phyloP scores from a whole-genome alignment of 1,140 invertebrate genomes.

The Eurosta solidaginis region DNA sequence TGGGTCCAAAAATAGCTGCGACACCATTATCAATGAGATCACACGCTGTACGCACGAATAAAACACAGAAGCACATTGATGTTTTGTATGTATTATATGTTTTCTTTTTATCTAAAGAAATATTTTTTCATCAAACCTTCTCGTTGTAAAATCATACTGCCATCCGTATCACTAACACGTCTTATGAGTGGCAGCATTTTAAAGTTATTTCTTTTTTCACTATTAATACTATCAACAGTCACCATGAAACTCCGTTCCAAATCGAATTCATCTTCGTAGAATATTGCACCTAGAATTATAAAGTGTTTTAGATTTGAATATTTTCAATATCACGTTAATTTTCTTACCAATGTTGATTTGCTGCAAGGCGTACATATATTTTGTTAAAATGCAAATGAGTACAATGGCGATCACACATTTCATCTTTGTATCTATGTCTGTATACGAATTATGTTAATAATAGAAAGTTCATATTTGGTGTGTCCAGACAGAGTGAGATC shows the following conservation, averaged over 20 bases:
- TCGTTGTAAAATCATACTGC: conserved; percentile 45
- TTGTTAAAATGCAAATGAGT: neutral
- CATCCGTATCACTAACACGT: conserved; percentile 42
- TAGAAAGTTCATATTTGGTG: neutral
- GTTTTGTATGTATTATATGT: conserved; percentile 10
- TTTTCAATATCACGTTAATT: neutral
- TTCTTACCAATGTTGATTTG: conserved; percentile 51
- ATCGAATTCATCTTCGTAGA: conserved; percentile 58
- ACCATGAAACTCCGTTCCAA: conserved; percentile 59
- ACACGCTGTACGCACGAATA: conserved; percentile 59
- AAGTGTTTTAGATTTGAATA: neutral
- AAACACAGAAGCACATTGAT: conserved; percentile 35
- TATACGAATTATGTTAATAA: neutral
- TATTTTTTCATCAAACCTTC: conserved; percentile 38
- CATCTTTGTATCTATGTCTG: neutral
- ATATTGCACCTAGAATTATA: conserved; percentile 56
- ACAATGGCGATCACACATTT: neutral
- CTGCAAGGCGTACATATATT: conserved; percentile 36
- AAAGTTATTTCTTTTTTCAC: conserved; percentile 38
- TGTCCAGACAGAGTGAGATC: neutral
- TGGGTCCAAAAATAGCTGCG: conserved; percentile 79
- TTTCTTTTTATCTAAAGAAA: neutral
- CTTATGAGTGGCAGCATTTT: conserved; percentile 40
- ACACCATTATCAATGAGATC: conserved; percentile 68
- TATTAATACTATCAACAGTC: conserved; percentile 57